A percentile compares a stretch with the other conserved stretches of the same genome.
phyloP scores from a whole-genome alignment of 2,888 invertebrate species.

The Drosophila meridionalis region DNA sequence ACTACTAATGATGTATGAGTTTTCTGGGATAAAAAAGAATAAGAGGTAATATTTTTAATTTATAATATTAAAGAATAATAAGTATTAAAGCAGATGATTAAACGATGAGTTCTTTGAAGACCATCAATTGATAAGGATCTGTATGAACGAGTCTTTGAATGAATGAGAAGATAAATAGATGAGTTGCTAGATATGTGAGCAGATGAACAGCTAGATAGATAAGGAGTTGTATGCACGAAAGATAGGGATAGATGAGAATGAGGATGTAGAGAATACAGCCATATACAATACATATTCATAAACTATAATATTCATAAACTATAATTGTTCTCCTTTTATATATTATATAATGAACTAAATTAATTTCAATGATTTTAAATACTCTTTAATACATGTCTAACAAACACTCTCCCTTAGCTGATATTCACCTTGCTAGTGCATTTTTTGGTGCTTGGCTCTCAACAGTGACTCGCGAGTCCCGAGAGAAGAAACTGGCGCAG shows the following conservation, averaged over 20 bases:
- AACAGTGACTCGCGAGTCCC: slow-evolving; percentile 20
- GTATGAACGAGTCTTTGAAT: not conserved
- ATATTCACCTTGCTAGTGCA: not conserved
- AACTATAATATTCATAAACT: too few species aligned
- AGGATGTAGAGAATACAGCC: too few species aligned
- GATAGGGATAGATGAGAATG: not conserved
- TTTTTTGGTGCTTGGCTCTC: slow-evolving; percentile 29
- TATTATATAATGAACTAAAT: too few species aligned
- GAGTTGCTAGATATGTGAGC: not conserved
- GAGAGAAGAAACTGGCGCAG: slow-evolving; percentile 38
- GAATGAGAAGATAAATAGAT: not conserved
- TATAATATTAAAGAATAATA: not conserved
- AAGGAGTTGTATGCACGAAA: not conserved
- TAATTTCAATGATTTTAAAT: not conserved
- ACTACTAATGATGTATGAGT: too few species aligned
- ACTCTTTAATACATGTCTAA: not conserved
- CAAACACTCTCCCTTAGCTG: not conserved
- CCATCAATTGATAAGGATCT: too few species aligned
- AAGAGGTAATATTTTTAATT: too few species aligned
- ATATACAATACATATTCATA: too few species aligned
- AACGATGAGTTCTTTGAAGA: not conserved
- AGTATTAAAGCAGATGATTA: not conserved
- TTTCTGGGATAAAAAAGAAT: too few species aligned
- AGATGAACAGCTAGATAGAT: not conserved
- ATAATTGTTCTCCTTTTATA: too few species aligned